Evolutionary conservation across 2,797 vertebrate species (phyloP), one percentile per base, ranked within the genome.

Genomic region (Lophotriccus pileatus): DNA sequence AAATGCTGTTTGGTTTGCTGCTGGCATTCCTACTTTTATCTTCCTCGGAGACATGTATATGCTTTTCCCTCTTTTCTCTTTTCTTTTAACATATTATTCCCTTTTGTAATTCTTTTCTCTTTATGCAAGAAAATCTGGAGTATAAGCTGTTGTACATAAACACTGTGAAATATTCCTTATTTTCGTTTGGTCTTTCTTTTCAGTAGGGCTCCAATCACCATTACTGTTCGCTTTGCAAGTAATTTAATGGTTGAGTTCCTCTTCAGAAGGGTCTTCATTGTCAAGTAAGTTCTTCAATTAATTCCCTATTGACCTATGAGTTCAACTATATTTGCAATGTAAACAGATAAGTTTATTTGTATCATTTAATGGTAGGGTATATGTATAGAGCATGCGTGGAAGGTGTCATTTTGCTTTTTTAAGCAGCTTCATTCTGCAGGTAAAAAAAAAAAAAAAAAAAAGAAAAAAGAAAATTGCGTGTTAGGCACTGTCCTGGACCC

Each of bases 181-280:
- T 79, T 56, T 85, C 58, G 64, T 66, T 77, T 87, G 72, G 37
- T 63, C n/a, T 75, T 81, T 76, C 58, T 92, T 93, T 95, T 82
- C 58, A 74, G 43, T 37, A 84, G 41, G 73, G 10, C 37, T 95
- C 46, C 59, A 94, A 73, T 76, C 82, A 89, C 69, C 55, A 62
- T 75, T 89, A 79, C 36, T 11, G 3, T 74, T 93, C 70, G 76
- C 64, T 86, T 90, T 82, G 41, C 76, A 84, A 92, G 88, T 44
- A 95, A 95, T 97, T 96, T 97, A 95, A 92, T 81, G 95, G 73
- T 60, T 95, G 84, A 88, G 25, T 66, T 92, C 86, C 44, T 89
- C 89, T 85, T 79, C 63, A 86, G 86, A 92, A 76, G 32, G 47
- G 32, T 86, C 79, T 73, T 89, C 76, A 86, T 60, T 80, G 59